A percentile compares a stretch with the other conserved stretches of the same genome.
Conservation (phyloP, 2,113 vertebrate species). For the Perca schrenkii region DNA sequence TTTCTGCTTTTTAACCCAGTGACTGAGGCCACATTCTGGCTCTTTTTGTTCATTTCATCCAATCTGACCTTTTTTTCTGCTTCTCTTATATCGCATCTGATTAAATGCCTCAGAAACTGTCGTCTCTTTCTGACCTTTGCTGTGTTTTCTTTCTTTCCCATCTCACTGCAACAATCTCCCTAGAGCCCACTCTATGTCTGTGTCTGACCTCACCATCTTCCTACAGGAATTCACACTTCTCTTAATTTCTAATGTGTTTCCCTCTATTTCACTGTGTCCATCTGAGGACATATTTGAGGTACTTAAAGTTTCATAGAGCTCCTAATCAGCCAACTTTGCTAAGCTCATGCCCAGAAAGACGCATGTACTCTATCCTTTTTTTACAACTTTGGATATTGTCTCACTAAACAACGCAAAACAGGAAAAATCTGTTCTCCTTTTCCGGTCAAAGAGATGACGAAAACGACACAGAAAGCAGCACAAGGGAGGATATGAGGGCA, state of each 20-base stretch:
- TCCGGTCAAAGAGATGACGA: constrained; percentile 70
- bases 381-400: constrained; percentile 36
- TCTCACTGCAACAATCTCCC: constrained; percentile 14
- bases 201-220: neutral
- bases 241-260: neutral
- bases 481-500: constrained; percentile 74
- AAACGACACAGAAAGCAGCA: constrained; percentile 85
- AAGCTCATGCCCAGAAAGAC: constrained; percentile 36
- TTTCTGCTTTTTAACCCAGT: constrained; percentile 52
- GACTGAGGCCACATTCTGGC: constrained; percentile 36
- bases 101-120: constrained; percentile 31
- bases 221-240: neutral
- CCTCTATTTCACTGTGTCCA: neutral
- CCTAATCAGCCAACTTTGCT: neutral
- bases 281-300: neutral
- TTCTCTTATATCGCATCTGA: constrained; percentile 24
- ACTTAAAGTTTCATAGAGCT: constrained; percentile 3
- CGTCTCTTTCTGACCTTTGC: constrained; percentile 51
- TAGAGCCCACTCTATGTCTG: neutral
- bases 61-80: constrained; percentile 26
- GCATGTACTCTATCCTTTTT: constrained; percentile 41
- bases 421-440: constrained; percentile 89
- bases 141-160: constrained; percentile 33
- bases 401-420: constrained; percentile 84
- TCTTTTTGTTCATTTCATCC: constrained; percentile 49